These are phyloP conservation scores for Drosophila ochracea DNA, from an alignment of 2,888 invertebrate species.

Conservation along the genomic window DNA sequence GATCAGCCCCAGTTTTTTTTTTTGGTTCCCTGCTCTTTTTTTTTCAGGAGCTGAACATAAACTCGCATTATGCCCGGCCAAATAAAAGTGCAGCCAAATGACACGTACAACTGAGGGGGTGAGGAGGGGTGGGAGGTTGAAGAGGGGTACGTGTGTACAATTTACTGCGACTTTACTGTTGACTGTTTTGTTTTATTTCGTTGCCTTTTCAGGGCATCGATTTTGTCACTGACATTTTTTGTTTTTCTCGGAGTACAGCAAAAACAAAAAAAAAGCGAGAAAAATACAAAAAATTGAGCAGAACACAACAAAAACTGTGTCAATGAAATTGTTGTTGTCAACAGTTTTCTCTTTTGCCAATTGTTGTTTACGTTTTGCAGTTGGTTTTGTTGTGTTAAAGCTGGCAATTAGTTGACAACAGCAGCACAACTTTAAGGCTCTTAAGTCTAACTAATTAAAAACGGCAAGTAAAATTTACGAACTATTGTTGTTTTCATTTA, in stretches of 20 bases:
- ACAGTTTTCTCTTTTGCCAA: conserved; percentile 50
- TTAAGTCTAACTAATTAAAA: conserved; percentile 42
- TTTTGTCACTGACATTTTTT: conserved; percentile 69
- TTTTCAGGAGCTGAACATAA: conserved; percentile 59
- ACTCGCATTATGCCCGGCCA: conserved; percentile 69
- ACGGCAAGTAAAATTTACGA: background rate
- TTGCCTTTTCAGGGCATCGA: conserved; percentile 74
- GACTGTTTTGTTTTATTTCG: conserved; percentile 71
- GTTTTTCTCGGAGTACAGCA: conserved; percentile 36
- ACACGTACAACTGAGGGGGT: conserved; percentile 64
- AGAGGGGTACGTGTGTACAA: conserved; percentile 43
- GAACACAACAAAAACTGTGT: conserved; percentile 53
- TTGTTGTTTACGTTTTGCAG: background rate
- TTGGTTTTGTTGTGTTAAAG: conserved; percentile 30
- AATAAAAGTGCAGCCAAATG: conserved; percentile 78
- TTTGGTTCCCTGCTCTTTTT: background rate
- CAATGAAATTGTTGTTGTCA: conserved; percentile 72
- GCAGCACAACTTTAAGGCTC: conserved; percentile 42
- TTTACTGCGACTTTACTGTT: conserved; percentile 70
- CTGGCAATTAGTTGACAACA: conserved; percentile 35
- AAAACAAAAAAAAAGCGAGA: background rate
- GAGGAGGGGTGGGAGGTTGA: background rate
- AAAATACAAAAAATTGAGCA: background rate
- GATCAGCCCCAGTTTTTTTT: conserved; percentile 53
- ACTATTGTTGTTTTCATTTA: background rate